Conservation (phyloP, 2,113 vertebrate genomes). For the Ibidorhyncha struthersii region DNA sequence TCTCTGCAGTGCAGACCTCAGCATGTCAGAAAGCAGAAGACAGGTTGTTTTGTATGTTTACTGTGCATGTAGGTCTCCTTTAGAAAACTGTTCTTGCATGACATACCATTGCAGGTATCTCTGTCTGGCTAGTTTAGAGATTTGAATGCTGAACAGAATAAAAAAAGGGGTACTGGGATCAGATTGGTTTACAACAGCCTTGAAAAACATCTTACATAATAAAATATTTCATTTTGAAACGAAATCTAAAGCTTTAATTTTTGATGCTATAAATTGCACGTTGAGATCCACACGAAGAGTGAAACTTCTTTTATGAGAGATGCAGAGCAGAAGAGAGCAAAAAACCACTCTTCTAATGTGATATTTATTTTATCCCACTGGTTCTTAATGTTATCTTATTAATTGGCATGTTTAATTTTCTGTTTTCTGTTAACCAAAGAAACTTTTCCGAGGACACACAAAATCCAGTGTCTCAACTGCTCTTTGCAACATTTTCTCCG, state of each 20-base stretch:
- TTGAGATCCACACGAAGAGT: background rate
- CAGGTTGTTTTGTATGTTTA: accelerated
- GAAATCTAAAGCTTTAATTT: background rate
- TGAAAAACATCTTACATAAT: background rate
- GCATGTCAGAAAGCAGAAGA: background rate
- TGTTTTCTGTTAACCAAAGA: background rate
- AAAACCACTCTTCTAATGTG: background rate
- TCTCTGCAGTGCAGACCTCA: background rate
- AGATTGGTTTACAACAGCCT: background rate
- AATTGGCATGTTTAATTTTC: background rate
- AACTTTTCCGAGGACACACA: background rate
- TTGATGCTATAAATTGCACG: background rate
- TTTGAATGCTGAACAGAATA: background rate
- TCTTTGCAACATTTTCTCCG: background rate
- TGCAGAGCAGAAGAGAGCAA: background rate
- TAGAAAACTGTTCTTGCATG: background rate
- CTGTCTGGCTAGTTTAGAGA: background rate
- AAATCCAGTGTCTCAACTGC: background rate
- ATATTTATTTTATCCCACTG: background rate
- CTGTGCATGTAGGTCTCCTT: background rate
- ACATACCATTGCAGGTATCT: background rate
- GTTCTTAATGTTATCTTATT: background rate
- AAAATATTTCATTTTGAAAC: background rate
- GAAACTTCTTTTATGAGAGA: background rate
- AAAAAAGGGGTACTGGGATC: background rate